phyloP scores from a whole-genome alignment of 1,140 invertebrate species.

The Caenorhabditis latens region DNA sequence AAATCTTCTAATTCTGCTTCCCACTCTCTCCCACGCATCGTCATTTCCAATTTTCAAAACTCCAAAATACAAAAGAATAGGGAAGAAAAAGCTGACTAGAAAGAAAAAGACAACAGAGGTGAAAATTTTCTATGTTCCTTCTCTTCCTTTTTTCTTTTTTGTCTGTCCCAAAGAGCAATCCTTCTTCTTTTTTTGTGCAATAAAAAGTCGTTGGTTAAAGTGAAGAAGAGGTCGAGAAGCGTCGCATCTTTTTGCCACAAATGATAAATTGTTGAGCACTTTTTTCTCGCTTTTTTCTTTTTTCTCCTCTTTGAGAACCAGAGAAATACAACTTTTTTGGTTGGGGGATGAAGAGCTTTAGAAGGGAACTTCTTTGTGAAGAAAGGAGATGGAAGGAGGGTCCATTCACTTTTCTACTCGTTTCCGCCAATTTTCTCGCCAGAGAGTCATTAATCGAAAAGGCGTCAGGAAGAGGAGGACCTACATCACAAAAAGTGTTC shows the following conservation, averaged over 20 bases:
- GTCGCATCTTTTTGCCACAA: conserved; percentile 37
- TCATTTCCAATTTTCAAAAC: neutral
- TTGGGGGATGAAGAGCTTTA: conserved; percentile 10
- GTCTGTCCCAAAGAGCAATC: neutral
- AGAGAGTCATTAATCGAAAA: conserved; percentile 18
- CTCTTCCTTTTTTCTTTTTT: neutral
- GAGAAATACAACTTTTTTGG: conserved; percentile 50
- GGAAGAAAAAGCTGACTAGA: neutral
- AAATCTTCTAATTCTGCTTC: neutral
- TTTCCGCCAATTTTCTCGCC: conserved; percentile 51
- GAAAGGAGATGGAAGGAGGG: neutral
- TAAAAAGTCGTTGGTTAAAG: conserved; percentile 38
- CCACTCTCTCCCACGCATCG: neutral
- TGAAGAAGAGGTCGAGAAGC: conserved; percentile 26
- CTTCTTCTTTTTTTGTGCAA: conserved; percentile 14
- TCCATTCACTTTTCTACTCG: conserved; percentile 41
- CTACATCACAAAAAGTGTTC: conserved; percentile 14
- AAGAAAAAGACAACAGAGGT: conserved; percentile 29
- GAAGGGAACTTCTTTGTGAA: conserved; percentile 1
- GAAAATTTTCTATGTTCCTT: conserved; percentile 18
- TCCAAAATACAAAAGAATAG: conserved; percentile 13
- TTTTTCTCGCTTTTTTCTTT: conserved; percentile 11
- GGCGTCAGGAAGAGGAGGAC: conserved; percentile 5
- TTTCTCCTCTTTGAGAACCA: conserved; percentile 18
- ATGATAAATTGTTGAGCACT: conserved; percentile 51